These are phyloP conservation scores for Tineola bisselliella DNA, from an alignment of 2,888 invertebrate genomes.

Conservation along the genomic window DNA sequence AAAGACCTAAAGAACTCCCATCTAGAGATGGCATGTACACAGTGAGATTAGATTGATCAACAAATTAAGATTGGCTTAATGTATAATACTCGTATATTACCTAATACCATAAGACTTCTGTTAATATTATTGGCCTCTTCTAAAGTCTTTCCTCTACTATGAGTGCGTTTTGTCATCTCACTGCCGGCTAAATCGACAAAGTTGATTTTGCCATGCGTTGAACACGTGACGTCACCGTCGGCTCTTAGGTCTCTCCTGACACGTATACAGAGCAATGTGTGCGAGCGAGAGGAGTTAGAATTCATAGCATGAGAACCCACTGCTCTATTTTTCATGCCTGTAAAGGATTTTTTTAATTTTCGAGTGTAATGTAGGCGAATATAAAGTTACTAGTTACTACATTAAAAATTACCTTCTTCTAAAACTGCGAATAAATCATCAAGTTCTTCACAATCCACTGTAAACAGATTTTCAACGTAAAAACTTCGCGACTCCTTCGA, in stretches of 20 bases:
- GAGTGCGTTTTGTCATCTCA: conserved; percentile 93
- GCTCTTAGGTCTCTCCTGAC: conserved; percentile 87
- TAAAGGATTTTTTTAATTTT: no score
- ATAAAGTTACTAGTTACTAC: not conserved
- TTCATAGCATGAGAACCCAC: conserved; percentile 94
- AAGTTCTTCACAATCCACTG: conserved; percentile 91
- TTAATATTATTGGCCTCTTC: conserved; percentile 97
- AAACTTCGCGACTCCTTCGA: conserved; percentile 92
- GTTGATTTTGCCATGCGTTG: conserved; percentile 93
- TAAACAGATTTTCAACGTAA: conserved; percentile 96
- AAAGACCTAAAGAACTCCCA: no score
- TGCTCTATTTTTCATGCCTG: conserved; percentile 89
- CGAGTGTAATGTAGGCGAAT: not conserved
- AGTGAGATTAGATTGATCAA: no score
- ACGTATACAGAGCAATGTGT: conserved; percentile 89
- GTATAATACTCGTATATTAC: no score
- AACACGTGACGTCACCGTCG: conserved; percentile 84
- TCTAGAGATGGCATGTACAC: no score
- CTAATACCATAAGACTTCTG: conserved; percentile 92
- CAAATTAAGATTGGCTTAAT: no score
- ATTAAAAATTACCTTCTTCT: conserved; percentile 96
- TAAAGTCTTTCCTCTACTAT: conserved; percentile 85
- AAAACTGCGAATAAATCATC: conserved; percentile 93
- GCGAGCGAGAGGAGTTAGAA: conserved; percentile 91
- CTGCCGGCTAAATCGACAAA: conserved; percentile 97